Percentiles rank a stretch among this genome's conserved stretches.
Conservation (phyloP, 2,113 vertebrate species). For the Lepidothrix coronata region DNA sequence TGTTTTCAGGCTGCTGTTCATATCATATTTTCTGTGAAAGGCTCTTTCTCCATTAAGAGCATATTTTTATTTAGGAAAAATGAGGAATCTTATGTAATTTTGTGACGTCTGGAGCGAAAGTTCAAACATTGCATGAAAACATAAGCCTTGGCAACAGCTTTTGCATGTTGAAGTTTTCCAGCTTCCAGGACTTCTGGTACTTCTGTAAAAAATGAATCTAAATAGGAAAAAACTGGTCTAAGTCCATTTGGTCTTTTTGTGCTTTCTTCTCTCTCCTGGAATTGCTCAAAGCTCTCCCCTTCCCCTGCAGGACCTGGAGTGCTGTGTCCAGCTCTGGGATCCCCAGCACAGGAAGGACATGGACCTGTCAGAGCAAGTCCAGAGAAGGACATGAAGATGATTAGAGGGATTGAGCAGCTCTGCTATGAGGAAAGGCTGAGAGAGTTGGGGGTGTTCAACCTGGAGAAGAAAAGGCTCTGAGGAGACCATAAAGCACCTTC, state of each 20-base stretch:
- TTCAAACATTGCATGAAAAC: background rate
- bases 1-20: background rate
- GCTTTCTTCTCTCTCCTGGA: background rate
- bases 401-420: background rate
- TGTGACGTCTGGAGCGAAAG: background rate
- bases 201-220: background rate
- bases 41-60: background rate
- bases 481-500: background rate
- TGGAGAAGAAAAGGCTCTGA: background rate
- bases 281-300: background rate
- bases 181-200: background rate
- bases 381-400: background rate
- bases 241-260: background rate
- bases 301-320: background rate
- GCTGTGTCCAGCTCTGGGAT: background rate
- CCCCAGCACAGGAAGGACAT: background rate
- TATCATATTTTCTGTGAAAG: background rate
- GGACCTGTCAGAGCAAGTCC: background rate
- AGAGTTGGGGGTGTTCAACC: background rate
- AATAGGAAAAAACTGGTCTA: background rate
- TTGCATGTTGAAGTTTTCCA: background rate
- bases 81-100: background rate
- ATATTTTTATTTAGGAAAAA: slow-evolving; percentile 1
- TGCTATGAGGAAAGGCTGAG: background rate
- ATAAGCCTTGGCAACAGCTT: background rate